Base-by-base conservation (phyloP, 1,140 invertebrate genomes). In the Phymorhynchus buccinoides region DNA sequence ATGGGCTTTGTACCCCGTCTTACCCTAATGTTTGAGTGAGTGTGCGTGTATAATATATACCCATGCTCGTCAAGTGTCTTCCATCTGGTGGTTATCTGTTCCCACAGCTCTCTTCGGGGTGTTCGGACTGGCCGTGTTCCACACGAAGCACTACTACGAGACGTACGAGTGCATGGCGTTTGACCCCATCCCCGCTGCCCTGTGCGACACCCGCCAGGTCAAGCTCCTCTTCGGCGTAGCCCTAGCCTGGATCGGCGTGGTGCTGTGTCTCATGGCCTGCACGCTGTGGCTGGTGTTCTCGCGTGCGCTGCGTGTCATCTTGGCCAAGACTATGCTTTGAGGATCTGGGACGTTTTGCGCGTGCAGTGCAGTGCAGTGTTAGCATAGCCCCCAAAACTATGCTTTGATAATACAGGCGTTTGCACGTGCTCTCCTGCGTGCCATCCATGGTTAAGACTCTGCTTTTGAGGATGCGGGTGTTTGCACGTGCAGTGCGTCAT, bases 61-160 rank as follows among this genome's bases (percentile, higher is more conserved):
- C n/a, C n/a, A n/a, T n/a, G n/a, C n/a, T n/a, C n/a, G n/a, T n/a
- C n/a, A n/a, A n/a, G n/a, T n/a, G n/a, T n/a, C n/a, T n/a, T n/a
- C n/a, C n/a, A n/a, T n/a, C n/a, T n/a, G n/a, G n/a, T n/a, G n/a
- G n/a, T n/a, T n/a, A n/a, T n/a, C n/a, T n/a, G n/a, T n/a, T 56
- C 12, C 27, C 27, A 44, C 88, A 90, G 90, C 88, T 73, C 77
- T 89, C 62, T 90, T 90, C 82, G 87, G 88, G 1, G 86, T 91
- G 18, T 91, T 91, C 73, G 90, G 90, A 18, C 77, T 91, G 48
- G 86, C 88, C 27, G 89, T 91, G 85, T 90, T 90, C 71, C 90
- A 91, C 80, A 88, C 88, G 3, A 91, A 90, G 81, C 83, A 90
- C 68, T 88, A 88, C 82, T 89, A 91, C 79, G 88, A 91, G 80